These are phyloP conservation scores for Atherinomorus stipes DNA, from an alignment of 2,113 vertebrate species.

Conservation along the genomic window DNA sequence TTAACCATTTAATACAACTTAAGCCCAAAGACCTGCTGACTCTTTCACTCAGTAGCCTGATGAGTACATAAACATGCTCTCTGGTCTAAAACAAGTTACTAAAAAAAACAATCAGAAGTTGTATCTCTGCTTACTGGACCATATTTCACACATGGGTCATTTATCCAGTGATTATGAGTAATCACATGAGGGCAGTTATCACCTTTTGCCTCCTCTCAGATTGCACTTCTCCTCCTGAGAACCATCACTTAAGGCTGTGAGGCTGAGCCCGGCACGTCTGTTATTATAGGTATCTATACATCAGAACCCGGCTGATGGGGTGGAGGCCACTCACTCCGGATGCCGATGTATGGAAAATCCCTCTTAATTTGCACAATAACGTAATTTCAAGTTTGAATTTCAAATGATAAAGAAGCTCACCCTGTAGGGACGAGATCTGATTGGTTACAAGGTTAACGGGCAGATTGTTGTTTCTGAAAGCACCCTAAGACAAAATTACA, in stretches of 20 bases:
- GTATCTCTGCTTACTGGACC: slow-evolving; percentile 12
- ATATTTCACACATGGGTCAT: slow-evolving; percentile 8
- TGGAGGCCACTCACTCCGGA: neutral
- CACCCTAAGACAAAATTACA: too few relatives aligned
- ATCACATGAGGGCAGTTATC: slow-evolving; percentile 52
- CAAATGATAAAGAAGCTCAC: too few relatives aligned
- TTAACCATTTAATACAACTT: slow-evolving; percentile 35
- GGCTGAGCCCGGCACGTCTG: slow-evolving; percentile 15
- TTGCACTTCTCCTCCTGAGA: slow-evolving; percentile 8
- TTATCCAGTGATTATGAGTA: slow-evolving; percentile 52
- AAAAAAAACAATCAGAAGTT: slow-evolving; percentile 8
- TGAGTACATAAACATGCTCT: slow-evolving; percentile 23
- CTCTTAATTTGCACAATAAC: slow-evolving; percentile 22
- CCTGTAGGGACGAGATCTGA: too few relatives aligned
- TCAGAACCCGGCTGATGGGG: slow-evolving; percentile 29
- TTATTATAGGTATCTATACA: slow-evolving; percentile 52
- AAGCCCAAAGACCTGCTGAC: slow-evolving; percentile 23
- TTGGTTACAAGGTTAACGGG: too few relatives aligned
- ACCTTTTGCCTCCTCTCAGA: slow-evolving; percentile 32
- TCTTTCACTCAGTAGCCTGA: slow-evolving; percentile 8
- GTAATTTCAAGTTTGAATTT: neutral
- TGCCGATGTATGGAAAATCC: neutral
- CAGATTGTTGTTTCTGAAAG: too few relatives aligned
- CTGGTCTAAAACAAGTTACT: neutral
- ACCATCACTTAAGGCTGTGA: slow-evolving; percentile 15